phyloP scores from a whole-genome alignment of 2,113 vertebrate genomes.

The Lethenteron camtschaticum region DNA sequence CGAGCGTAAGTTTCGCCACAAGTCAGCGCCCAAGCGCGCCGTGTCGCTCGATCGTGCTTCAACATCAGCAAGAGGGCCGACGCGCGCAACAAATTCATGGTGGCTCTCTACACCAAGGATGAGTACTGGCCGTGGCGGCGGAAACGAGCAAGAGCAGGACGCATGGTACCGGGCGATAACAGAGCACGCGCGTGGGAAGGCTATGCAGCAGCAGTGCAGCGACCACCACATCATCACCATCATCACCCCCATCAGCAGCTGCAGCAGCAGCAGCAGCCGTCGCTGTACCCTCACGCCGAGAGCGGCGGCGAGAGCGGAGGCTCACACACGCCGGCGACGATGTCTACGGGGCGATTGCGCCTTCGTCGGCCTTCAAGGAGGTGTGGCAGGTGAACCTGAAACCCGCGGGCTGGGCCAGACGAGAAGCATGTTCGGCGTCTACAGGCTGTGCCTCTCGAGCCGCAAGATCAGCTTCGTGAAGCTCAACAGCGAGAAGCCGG shows the following conservation, averaged over 20 bases:
- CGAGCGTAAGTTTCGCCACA: constrained; percentile 96
- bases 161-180: constrained; percentile 62
- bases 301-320: too few species aligned
- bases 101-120: constrained; percentile 88
- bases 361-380: constrained; percentile 58
- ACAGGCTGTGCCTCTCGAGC: constrained; percentile 71
- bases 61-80: constrained; percentile 89
- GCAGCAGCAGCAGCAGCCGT: not conserved
- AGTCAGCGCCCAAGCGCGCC: constrained; percentile 62
- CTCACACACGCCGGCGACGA: constrained; percentile 29
- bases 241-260: constrained; percentile 24
- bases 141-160: constrained; percentile 83
- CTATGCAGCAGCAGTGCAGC: constrained; percentile 11
- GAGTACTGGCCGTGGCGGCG: constrained; percentile 84
- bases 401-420: constrained; percentile 69
- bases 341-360: constrained; percentile 46
- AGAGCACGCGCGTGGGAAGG: constrained; percentile 51
- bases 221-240: constrained; percentile 21
- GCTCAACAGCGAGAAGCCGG: constrained; percentile 60
- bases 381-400: constrained; percentile 91
- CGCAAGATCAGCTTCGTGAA: constrained; percentile 74
- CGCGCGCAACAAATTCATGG: constrained; percentile 79
- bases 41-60: constrained; percentile 71
- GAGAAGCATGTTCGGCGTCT: constrained; percentile 58
- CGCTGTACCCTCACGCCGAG: too few species aligned